Percentiles rank a stretch among this genome's conserved stretches.
These are phyloP conservation scores for Sycophila texana DNA, from an alignment of 2,888 invertebrate species.

Conservation along the genomic window DNA sequence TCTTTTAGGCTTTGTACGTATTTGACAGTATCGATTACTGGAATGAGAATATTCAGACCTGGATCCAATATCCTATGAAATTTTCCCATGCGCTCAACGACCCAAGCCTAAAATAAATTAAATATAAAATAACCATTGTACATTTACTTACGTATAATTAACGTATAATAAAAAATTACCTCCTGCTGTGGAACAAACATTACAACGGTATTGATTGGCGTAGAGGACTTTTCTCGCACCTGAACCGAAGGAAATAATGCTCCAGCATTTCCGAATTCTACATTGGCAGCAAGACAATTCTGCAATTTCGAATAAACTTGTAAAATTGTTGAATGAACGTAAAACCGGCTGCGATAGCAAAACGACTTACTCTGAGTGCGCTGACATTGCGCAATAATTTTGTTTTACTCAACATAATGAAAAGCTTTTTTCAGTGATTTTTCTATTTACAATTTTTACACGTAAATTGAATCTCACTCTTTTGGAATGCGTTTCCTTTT, in stretches of 20 bases:
- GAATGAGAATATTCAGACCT: slow-evolving; percentile 94
- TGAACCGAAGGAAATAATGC: slow-evolving; percentile 60
- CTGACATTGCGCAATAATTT: slow-evolving; percentile 56
- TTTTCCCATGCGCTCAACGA: slow-evolving; percentile 98
- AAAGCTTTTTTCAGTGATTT: neutral
- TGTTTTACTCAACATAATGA: slow-evolving; percentile 54
- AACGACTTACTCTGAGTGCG: slow-evolving; percentile 48
- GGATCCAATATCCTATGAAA: slow-evolving; percentile 95
- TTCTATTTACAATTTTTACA: slow-evolving; percentile 8
- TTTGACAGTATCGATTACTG: slow-evolving; percentile 93
- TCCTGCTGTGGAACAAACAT: slow-evolving; percentile 99
- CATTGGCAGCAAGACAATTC: slow-evolving; percentile 52
- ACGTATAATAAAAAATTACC: slow-evolving; percentile 76
- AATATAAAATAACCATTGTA: slow-evolving; percentile 15
- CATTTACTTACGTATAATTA: slow-evolving; percentile 23
- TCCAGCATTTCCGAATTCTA: slow-evolving; percentile 42
- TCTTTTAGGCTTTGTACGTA: slow-evolving; percentile 99
- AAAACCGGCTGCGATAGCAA: slow-evolving; percentile 19
- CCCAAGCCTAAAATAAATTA: slow-evolving; percentile 85
- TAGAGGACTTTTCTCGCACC: slow-evolving; percentile 77
- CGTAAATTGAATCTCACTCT: neutral
- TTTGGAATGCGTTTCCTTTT: neutral
- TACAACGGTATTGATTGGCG: slow-evolving; percentile 93
- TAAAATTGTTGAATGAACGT: neutral
- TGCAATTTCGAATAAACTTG: slow-evolving; percentile 22